phyloP scores from a whole-genome alignment of 2,888 invertebrate genomes.

The Acleris literana region DNA sequence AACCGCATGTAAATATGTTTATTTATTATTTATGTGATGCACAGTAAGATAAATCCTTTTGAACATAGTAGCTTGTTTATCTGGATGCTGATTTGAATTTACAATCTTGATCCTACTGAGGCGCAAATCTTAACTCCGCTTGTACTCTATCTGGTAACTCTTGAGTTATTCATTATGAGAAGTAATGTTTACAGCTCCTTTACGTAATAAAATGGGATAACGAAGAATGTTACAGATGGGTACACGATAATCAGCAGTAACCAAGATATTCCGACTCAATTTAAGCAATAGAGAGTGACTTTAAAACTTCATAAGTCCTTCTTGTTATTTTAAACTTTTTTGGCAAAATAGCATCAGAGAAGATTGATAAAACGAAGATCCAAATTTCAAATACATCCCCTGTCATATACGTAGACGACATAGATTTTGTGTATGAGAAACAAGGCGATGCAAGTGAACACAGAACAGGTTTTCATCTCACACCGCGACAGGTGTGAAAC shows the following conservation, averaged over 20 bases:
- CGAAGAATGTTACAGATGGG: background rate
- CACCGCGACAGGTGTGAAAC: slow-evolving; percentile 9
- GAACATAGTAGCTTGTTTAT: slow-evolving; percentile 17
- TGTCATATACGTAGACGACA: too few species aligned
- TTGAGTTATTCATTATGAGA: background rate
- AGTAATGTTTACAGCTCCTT: background rate
- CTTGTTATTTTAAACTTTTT: too few species aligned
- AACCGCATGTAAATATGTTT: slow-evolving; percentile 27
- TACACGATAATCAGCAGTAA: background rate
- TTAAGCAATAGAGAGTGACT: too few species aligned
- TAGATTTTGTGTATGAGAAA: too few species aligned
- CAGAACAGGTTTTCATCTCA: background rate
- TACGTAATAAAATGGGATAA: background rate
- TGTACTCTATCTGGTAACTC: slow-evolving; percentile 1
- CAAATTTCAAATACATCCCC: too few species aligned
- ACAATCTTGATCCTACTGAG: slow-evolving; percentile 25
- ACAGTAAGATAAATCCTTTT: slow-evolving; percentile 24
- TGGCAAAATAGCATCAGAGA: too few species aligned
- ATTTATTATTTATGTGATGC: slow-evolving; percentile 34
- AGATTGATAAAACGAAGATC: too few species aligned
- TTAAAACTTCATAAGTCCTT: too few species aligned
- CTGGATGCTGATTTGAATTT: slow-evolving; percentile 29
- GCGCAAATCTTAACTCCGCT: slow-evolving; percentile 9
- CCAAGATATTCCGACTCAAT: too few species aligned
- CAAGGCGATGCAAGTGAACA: background rate